Evolutionary conservation across 37 sponge, comb jelly and placozoan genomes (phyloP).

Genomic region (Cladorhizidae sp.): DNA sequence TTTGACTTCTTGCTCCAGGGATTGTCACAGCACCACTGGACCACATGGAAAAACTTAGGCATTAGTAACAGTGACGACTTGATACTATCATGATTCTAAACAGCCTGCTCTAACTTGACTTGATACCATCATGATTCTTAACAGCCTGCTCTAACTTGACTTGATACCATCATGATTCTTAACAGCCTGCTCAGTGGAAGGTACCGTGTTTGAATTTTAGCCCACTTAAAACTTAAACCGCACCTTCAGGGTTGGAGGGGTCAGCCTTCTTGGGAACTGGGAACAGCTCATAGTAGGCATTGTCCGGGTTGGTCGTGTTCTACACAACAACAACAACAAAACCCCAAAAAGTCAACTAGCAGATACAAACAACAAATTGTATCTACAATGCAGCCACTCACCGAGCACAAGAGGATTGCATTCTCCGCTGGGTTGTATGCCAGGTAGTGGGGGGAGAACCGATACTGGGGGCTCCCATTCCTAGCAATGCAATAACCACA

Average conservation of each 20-base stretch:
- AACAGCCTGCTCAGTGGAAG: too few species aligned
- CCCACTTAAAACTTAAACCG: too few species aligned
- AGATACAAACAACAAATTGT: background rate
- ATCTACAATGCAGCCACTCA: conserved; percentile 19
- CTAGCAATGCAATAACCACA: background rate
- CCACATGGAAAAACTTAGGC: too few species aligned
- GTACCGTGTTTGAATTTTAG: too few species aligned
- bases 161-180: too few species aligned
- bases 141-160: too few species aligned
- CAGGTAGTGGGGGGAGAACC: conserved; percentile 55
- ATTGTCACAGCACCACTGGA: too few species aligned
- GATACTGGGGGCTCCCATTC: conserved; percentile 62
- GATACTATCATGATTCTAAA: too few species aligned
- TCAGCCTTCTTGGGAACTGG: conserved; percentile 66
- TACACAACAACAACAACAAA: conserved; percentile 19
- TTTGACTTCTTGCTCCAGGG: too few species aligned
- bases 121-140: too few species aligned
- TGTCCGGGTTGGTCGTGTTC: conserved; percentile 85
- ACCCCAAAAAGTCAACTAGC: background rate
- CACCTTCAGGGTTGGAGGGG: conserved; percentile 74
- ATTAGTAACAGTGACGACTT: too few species aligned
- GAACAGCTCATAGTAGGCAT: conserved; percentile 79
- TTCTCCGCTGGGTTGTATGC: conserved; percentile 91
- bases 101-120: too few species aligned
- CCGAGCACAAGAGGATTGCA: conserved; percentile 87